Base-by-base conservation (phyloP, 2,888 invertebrate genomes). In the Venusia cambrica region DNA sequence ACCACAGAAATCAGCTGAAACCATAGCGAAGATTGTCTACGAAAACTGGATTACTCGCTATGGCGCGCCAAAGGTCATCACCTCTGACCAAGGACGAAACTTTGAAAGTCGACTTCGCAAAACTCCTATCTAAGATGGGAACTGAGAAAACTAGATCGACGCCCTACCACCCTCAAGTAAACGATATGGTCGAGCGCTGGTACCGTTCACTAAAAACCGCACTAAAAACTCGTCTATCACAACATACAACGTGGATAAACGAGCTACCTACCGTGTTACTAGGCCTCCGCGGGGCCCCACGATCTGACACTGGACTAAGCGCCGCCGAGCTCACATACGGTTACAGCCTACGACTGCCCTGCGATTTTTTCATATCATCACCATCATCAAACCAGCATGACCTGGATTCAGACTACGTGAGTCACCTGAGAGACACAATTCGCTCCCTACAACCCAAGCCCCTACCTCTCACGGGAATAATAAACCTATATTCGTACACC, bases 211-310 rank as follows among this genome's bases (percentile, higher is more conserved):
- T 16, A 6, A 16, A 16, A 4, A 8, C 8, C 8, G 19, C 19
- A 19, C 6, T 19, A 4, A 21, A 9, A 21, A 5, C 10, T 10
- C 20, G 20, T 1, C 10, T 21, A 21, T 5, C 9, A 1, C 10
- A 8, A 10, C 9, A 21, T 10, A 10, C 20, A 10, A 10, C 33
- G 8, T 33, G 33, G 33, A 12, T 20, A 2, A 17, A 24, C 8
- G 31, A 31, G 22, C 4, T 31, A 11, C 17, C 10, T 7, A 31
- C 24, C 6, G 33, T 21, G 1, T 14, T 33, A 8, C 7, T 33
- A 1, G 33, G 33, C 1, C 10, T 33, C 1, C 13, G 33, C 2
- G 13, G 19, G 2, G 32, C 18, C 3, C 5, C 9, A 0, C 5
- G 25, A 2, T 16, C 11, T 9, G 32, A 32, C 9, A 25, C 14